Conservation (phyloP, 2,113 vertebrate species). For the Chlorocebus sabaeus region DNA sequence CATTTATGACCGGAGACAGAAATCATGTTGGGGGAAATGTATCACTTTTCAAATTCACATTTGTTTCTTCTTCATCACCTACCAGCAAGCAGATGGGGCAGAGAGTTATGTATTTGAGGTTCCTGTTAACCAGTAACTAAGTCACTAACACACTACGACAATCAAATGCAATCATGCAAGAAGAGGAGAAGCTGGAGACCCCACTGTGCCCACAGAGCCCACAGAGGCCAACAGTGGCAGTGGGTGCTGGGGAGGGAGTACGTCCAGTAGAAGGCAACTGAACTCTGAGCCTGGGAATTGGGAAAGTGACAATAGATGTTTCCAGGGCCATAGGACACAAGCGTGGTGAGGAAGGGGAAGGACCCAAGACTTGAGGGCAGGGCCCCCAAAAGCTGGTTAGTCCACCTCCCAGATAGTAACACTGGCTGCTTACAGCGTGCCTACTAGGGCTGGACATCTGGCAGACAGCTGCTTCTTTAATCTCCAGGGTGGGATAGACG, state of each 20-base stretch:
- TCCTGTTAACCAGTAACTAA: not conserved
- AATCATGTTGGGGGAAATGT: not conserved
- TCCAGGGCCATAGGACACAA: not conserved
- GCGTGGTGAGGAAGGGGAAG: not conserved
- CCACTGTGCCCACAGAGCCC: not conserved
- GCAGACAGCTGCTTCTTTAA: not conserved
- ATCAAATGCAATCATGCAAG: not conserved
- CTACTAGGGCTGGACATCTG: not conserved
- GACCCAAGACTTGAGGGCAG: not conserved
- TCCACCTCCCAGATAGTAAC: not conserved
- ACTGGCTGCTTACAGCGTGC: fast-evolving
- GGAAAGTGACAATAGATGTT: not conserved
- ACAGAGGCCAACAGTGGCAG: fast-evolving
- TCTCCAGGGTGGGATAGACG: not conserved
- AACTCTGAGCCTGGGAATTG: not conserved
- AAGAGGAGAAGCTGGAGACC: not conserved
- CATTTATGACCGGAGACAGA: not conserved
- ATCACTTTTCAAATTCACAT: not conserved
- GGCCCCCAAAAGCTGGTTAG: not conserved
- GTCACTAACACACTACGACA: not conserved
- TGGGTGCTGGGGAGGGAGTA: not conserved
- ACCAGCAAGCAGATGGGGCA: not conserved
- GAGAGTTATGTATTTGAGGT: not conserved
- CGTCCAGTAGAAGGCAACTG: not conserved
- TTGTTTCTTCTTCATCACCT: not conserved